phyloP scores from a whole-genome alignment of 2,797 vertebrate species.

The Falco cherrug region DNA sequence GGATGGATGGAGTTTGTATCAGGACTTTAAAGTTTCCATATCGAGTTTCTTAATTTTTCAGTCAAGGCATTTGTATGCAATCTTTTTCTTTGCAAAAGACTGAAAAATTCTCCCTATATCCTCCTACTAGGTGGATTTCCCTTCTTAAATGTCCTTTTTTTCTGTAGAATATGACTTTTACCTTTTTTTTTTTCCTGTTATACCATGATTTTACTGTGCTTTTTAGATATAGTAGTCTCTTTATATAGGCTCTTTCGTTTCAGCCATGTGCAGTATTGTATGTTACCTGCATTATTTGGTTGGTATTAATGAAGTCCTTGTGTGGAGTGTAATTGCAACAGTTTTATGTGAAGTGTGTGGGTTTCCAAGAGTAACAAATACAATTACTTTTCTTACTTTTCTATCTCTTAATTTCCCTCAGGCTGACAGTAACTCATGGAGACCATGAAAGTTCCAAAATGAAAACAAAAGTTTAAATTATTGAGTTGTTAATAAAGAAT shows the following conservation, averaged over 20 bases:
- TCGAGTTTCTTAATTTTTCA: background rate
- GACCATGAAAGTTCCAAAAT: background rate
- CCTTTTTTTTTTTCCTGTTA: background rate
- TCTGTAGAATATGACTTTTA: background rate
- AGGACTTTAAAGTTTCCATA: background rate
- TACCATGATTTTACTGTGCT: background rate
- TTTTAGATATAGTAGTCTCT: background rate
- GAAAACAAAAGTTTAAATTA: background rate
- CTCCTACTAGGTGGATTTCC: background rate
- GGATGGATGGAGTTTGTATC: background rate
- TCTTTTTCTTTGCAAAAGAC: background rate
- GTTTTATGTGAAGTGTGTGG: background rate
- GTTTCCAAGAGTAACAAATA: background rate
- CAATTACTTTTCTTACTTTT: background rate
- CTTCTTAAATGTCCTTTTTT: background rate
- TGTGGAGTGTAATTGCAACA: background rate
- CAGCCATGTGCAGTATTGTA: background rate
- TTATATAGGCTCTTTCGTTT: background rate
- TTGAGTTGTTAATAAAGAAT: background rate
- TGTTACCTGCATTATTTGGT: background rate
- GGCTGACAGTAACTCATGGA: background rate
- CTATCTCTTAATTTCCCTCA: background rate
- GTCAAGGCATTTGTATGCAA: rapidly evolving
- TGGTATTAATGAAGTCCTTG: background rate
- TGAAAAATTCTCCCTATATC: background rate